These are phyloP conservation scores for Drosophila nebulosa DNA, from an alignment of 1,140 invertebrate species.

Conservation along the genomic window DNA sequence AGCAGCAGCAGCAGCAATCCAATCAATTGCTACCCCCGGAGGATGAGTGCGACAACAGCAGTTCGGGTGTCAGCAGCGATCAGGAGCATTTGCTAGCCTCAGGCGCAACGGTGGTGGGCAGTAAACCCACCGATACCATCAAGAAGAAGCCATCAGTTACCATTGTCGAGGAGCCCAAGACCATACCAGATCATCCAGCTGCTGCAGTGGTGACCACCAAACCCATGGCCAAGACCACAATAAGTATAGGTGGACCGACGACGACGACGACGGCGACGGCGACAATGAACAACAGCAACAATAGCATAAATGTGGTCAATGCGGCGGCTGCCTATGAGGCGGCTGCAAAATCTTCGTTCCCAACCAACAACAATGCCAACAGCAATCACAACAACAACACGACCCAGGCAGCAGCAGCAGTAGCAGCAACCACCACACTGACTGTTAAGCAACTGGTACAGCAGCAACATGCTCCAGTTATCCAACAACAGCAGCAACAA, in stretches of 20 bases:
- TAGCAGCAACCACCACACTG: constrained; percentile 49
- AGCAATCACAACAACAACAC: constrained; percentile 39
- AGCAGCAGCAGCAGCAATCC: constrained; percentile 6
- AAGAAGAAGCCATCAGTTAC: constrained; percentile 77
- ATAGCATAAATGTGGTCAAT: constrained; percentile 31
- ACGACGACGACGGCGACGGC: constrained; percentile 7
- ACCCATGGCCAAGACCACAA: constrained; percentile 57
- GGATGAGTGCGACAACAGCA: constrained; percentile 93
- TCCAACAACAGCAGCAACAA: constrained; percentile 75
- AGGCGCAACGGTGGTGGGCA: neutral
- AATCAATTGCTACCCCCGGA: constrained; percentile 66
- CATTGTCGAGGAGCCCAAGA: constrained; percentile 74
- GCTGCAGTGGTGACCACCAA: constrained; percentile 18
- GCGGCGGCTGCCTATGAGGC: constrained; percentile 47
- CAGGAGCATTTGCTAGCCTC: constrained; percentile 84
- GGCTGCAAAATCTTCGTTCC: constrained; percentile 9
- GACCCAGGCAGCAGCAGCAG: neutral
- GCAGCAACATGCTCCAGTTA: constrained; percentile 72
- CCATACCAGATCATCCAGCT: constrained; percentile 52
- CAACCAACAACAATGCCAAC: constrained; percentile 28
- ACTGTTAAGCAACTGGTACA: constrained; percentile 76
- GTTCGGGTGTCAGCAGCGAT: constrained; percentile 92
- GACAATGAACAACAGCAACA: constrained; percentile 11
- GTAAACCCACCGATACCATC: constrained; percentile 74
- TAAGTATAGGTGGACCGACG: constrained; percentile 42